Base-by-base conservation (phyloP, 2,797 vertebrate genomes). In the Gymnoscopelus braueri region DNA sequence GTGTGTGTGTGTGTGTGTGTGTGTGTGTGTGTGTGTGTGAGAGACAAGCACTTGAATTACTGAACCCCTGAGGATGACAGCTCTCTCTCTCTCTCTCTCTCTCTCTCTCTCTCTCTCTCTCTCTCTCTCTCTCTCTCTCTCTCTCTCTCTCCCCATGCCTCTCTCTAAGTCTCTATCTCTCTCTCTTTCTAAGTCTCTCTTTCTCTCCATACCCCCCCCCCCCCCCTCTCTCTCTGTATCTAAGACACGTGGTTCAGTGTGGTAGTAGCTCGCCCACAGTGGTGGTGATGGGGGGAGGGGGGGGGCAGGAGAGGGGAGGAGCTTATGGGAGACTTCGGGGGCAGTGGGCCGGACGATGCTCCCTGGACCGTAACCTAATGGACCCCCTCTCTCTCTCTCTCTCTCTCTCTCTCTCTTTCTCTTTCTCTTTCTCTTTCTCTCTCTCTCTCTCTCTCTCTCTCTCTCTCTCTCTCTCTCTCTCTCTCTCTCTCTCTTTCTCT, bases 331-430 rank as follows among this genome's bases (percentile, higher is more conserved):
- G 84, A 87, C 81, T 86, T 75, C 60, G 74, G 79, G 82, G 80
- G 73, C 77, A 87, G 78, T 84, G 74, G 63, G 75, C 80, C 78
- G 77, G 80, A 84, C 84, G 72, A 68, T 8, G 71, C 52, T 84
- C 89, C 84, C 75, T 81, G 72, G 82, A 89, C 87, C 77, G 23
- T 80, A 63, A 78, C 75, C 50, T 80, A 39, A 83, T 80, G 77
- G 88, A 83, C 82, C 77, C 71, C 6, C 35, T 4, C 35, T 7
- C 35, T 39, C 35, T 39, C 35, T 39, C 35, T 7, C 32, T 7
- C 32, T 7, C 32, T 35, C 35, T 39, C 35, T 39, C 5, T 39
- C 5, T 39, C 35, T n/a, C n/a, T n/a, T n/a, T 32, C 3, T 32
- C 3, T 32, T 0, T 32, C 3, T 32, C 29, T 32, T 5, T 35